phyloP scores from a whole-genome alignment of 2,113 vertebrate genomes.

The Larimichthys crocea region DNA sequence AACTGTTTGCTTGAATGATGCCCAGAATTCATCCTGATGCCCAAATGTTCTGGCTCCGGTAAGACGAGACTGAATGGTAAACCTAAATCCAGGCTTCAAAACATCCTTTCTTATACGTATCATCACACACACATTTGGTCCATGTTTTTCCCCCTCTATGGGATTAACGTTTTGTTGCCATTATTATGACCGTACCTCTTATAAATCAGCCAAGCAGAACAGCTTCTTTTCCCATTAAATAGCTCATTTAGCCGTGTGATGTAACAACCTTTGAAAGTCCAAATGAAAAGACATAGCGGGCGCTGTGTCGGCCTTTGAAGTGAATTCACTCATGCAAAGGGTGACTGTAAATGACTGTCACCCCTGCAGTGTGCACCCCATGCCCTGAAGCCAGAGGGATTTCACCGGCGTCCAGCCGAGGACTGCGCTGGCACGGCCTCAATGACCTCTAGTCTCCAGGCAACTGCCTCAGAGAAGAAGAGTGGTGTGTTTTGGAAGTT shows the following conservation, averaged over 20 bases:
- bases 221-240: slow-evolving; percentile 41
- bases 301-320: slow-evolving; percentile 72
- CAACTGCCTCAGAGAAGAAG: slow-evolving; percentile 68
- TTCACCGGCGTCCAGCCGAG: slow-evolving; percentile 67
- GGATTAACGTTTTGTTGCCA: slow-evolving; percentile 14
- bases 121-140: neutral
- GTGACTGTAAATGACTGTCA: slow-evolving; percentile 78
- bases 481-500: slow-evolving; percentile 61
- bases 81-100: slow-evolving; percentile 5
- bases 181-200: slow-evolving; percentile 6
- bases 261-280: slow-evolving; percentile 62
- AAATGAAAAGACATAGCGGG: slow-evolving; percentile 63
- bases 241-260: slow-evolving; percentile 54
- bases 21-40: neutral
- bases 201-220: slow-evolving; percentile 27
- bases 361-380: slow-evolving; percentile 62
- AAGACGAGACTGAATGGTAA: neutral
- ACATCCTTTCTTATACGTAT: neutral
- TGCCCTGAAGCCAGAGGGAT: slow-evolving; percentile 69
- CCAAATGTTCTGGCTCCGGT: neutral
- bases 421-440: slow-evolving; percentile 71
- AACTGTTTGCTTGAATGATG: neutral
- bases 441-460: slow-evolving; percentile 77
- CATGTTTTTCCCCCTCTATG: neutral
- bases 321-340: slow-evolving; percentile 77